A percentile compares a stretch with the other conserved stretches of the same genome.
These are phyloP conservation scores for Cephalopterus ornatus DNA, from an alignment of 2,113 vertebrate genomes.

Conservation along the genomic window DNA sequence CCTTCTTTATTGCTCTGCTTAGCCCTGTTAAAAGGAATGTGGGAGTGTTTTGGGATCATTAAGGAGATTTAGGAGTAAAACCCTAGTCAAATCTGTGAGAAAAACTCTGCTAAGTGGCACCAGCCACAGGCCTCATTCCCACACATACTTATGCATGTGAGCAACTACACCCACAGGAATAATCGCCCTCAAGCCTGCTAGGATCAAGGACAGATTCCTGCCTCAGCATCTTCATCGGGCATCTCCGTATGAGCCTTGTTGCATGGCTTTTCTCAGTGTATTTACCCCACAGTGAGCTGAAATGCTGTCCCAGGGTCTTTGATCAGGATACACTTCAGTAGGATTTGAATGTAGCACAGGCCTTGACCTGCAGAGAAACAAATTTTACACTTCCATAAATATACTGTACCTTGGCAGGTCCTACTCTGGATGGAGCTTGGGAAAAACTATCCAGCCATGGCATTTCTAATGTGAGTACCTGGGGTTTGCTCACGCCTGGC, in stretches of 20 bases:
- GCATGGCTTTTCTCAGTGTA: neutral
- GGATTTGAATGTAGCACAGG: neutral
- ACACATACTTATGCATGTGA: neutral
- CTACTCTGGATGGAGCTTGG: neutral
- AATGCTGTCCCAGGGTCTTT: neutral
- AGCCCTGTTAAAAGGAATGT: neutral
- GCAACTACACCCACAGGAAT: neutral
- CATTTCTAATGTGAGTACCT: neutral
- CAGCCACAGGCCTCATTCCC: neutral
- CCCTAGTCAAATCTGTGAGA: neutral
- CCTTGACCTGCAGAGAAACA: neutral
- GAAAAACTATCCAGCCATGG: conserved; percentile 6
- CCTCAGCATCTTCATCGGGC: neutral
- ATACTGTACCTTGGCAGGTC: neutral
- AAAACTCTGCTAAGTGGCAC: neutral
- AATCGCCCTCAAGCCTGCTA: neutral
- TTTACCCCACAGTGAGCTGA: neutral
- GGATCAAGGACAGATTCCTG: neutral
- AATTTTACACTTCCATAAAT: conserved; percentile 40
- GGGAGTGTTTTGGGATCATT: neutral
- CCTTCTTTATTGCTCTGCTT: neutral
- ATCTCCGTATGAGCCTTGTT: neutral
- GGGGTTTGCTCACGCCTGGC: neutral
- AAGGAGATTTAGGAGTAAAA: conserved; percentile 32
- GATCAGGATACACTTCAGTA: conserved; percentile 20